Percentiles rank a stretch among this genome's conserved stretches.
phyloP scores from a whole-genome alignment of 2,113 vertebrate species.

The Sorex araneus region DNA sequence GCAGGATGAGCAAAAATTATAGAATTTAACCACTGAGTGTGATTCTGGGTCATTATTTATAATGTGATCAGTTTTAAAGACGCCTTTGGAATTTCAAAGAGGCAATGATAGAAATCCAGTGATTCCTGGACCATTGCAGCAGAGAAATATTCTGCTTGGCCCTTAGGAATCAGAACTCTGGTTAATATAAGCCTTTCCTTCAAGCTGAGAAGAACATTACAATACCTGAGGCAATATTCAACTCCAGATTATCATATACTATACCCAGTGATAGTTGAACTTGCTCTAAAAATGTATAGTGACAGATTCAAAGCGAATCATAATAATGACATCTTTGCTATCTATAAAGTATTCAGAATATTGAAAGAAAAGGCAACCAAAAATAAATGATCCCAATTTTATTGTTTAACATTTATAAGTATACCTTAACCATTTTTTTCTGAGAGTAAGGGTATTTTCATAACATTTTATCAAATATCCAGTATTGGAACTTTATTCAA shows the following conservation, averaged over 20 bases:
- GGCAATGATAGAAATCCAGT: not conserved
- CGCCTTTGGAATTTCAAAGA: slow-evolving; percentile 54
- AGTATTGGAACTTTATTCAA: slow-evolving; percentile 44
- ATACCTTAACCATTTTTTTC: slow-evolving; percentile 41
- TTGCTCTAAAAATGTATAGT: not conserved
- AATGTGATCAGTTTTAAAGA: slow-evolving; percentile 30
- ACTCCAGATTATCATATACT: slow-evolving; percentile 30
- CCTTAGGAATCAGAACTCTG: slow-evolving; percentile 3
- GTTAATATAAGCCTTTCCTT: slow-evolving; percentile 47
- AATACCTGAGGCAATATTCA: not conserved
- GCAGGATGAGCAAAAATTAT: slow-evolving; percentile 61
- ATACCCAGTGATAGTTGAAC: slow-evolving; percentile 1
- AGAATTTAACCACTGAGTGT: slow-evolving; percentile 52
- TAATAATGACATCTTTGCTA: not conserved
- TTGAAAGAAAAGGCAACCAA: not conserved
- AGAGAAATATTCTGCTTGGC: not conserved
- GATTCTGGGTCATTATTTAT: slow-evolving; percentile 29
- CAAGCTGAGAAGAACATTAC: slow-evolving; percentile 3
- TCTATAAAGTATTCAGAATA: not conserved
- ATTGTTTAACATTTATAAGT: slow-evolving; percentile 18
- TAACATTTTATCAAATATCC: not conserved
- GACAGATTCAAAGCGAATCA: slow-evolving; percentile 19
- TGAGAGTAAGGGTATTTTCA: slow-evolving; percentile 37
- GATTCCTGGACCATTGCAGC: not conserved
- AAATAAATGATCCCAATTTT: not conserved